Percentiles rank a stretch among this genome's conserved stretches.
Conservation (phyloP, 1,140 invertebrate species). For the Lordiphosa stackelbergi region DNA sequence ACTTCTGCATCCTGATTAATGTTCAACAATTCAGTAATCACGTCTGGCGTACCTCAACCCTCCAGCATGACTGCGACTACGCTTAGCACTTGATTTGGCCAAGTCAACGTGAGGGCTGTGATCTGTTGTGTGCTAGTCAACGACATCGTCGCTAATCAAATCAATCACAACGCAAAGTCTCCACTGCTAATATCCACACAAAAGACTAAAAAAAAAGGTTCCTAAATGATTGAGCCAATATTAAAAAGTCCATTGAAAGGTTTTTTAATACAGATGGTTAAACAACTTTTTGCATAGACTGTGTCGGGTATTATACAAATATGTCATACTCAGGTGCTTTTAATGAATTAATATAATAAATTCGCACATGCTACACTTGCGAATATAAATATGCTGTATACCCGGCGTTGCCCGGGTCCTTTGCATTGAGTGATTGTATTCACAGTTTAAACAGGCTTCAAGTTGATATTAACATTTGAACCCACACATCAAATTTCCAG, state of each 20-base stretch:
- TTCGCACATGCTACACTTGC: too few species aligned
- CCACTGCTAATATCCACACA: slow-evolving; percentile 35
- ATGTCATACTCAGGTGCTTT: too few species aligned
- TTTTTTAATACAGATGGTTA: neutral
- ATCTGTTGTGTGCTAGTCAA: slow-evolving; percentile 40
- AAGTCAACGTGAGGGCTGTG: slow-evolving; percentile 35
- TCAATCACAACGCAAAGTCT: slow-evolving; percentile 25
- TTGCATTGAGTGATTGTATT: too few species aligned
- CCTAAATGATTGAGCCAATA: slow-evolving; percentile 51
- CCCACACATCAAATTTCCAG: too few species aligned
- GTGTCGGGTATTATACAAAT: neutral
- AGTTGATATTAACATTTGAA: too few species aligned
- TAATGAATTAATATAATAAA: too few species aligned
- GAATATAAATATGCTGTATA: too few species aligned
- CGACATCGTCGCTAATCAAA: slow-evolving; percentile 71
- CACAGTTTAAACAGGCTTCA: too few species aligned
- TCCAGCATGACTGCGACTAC: slow-evolving; percentile 64
- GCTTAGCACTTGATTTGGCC: slow-evolving; percentile 34
- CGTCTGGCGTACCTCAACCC: slow-evolving; percentile 40
- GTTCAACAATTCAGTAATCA: slow-evolving; percentile 33
- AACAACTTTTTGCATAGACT: slow-evolving; percentile 11
- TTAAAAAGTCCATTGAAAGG: neutral
- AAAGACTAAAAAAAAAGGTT: slow-evolving; percentile 8
- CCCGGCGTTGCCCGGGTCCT: too few species aligned
- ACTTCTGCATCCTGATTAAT: slow-evolving; percentile 22